Conservation (phyloP, 2,888 invertebrate genomes). For the Pegoplata infirma region DNA sequence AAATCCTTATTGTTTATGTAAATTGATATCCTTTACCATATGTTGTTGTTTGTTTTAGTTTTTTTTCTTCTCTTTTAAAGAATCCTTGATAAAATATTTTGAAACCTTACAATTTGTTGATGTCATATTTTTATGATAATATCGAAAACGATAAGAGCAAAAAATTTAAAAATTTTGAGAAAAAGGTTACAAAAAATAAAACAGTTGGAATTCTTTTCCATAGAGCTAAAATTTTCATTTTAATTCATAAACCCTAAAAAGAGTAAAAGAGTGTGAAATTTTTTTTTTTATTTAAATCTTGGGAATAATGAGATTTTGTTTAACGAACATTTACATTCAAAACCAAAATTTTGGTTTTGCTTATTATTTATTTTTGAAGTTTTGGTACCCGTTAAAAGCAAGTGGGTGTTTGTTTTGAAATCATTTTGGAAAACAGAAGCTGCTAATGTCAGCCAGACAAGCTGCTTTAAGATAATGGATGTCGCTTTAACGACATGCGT, state of each 20-base stretch:
- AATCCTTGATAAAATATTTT: slow-evolving; percentile 26
- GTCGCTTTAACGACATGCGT: no score
- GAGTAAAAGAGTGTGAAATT: not conserved
- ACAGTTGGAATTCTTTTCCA: not conserved
- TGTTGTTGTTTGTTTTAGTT: slow-evolving; percentile 60
- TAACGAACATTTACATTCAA: not conserved
- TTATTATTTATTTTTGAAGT: no score
- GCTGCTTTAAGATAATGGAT: not conserved
- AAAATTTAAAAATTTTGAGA: no score
- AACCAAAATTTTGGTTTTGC: not conserved
- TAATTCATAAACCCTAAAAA: not conserved
- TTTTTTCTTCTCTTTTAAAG: not conserved
- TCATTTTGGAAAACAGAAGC: not conserved
- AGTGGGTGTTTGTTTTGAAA: no score
- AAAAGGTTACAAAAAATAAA: not conserved
- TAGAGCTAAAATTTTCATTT: not conserved
- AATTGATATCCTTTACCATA: slow-evolving; percentile 64
- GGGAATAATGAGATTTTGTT: not conserved
- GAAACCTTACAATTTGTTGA: not conserved
- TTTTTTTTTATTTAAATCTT: no score
- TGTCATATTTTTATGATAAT: not conserved
- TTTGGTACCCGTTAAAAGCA: no score
- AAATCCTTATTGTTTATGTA: slow-evolving; percentile 58
- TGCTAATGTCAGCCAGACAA: not conserved
- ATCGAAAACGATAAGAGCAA: not conserved